Conservation (phyloP, 2,888 invertebrate species). For the Bugula neritina region DNA sequence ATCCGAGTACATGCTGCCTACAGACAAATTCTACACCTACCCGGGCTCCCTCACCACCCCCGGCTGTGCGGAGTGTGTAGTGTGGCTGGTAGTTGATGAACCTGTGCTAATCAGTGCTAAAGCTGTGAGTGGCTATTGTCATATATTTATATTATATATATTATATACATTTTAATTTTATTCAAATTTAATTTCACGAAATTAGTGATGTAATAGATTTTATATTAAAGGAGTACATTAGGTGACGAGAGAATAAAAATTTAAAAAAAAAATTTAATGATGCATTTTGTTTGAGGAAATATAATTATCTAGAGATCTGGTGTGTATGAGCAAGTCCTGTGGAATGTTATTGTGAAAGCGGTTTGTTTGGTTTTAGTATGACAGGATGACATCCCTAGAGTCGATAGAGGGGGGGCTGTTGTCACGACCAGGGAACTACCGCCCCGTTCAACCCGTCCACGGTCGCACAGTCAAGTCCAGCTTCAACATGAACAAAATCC, state of each 20-base stretch:
- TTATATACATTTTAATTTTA: too few relatives aligned
- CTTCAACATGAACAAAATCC: background rate
- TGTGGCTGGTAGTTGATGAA: constrained; percentile 61
- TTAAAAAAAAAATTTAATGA: too few relatives aligned
- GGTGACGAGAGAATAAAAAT: too few relatives aligned
- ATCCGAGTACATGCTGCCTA: constrained; percentile 4
- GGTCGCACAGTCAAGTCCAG: constrained; percentile 1
- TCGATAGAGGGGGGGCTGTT: constrained; percentile 24
- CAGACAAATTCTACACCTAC: constrained; percentile 25
- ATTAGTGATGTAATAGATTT: too few relatives aligned
- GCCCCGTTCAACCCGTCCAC: constrained; percentile 26
- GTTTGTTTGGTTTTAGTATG: constrained; percentile 26
- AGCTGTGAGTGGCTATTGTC: constrained; percentile 16
- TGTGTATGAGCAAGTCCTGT: too few relatives aligned
- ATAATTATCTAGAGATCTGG: too few relatives aligned
- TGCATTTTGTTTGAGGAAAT: too few relatives aligned
- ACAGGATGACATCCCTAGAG: constrained; percentile 9
- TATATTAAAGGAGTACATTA: too few relatives aligned
- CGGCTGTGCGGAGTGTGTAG: constrained; percentile 71
- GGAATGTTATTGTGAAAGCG: too few relatives aligned
- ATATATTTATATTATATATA: too few relatives aligned
- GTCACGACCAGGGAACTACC: constrained; percentile 21
- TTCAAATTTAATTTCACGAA: too few relatives aligned
- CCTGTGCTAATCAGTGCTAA: constrained; percentile 30
- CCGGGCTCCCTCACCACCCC: constrained; percentile 24